Evolutionary conservation across 1,140 invertebrate species (phyloP).

Genomic region (Chlorops oryzae): DNA sequence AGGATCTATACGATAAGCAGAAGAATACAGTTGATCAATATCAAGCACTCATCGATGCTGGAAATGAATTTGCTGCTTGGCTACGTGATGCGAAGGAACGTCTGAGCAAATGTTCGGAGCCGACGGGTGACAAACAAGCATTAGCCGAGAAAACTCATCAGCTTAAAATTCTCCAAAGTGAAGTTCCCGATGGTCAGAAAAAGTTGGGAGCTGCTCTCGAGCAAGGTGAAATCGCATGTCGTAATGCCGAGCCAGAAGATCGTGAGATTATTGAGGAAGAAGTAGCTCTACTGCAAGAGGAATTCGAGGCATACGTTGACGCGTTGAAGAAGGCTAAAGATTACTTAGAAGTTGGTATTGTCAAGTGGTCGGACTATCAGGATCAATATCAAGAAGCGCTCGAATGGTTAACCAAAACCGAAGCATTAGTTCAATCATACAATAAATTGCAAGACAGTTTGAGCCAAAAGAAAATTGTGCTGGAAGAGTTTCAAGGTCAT

Average conservation of each 20-base stretch:
- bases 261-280: conserved; percentile 88
- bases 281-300: conserved; percentile 79
- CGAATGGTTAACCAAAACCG: conserved; percentile 83
- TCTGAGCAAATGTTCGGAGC: conserved; percentile 87
- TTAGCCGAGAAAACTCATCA: conserved; percentile 78
- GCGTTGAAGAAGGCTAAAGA: conserved; percentile 72
- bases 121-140: conserved; percentile 88
- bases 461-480: conserved; percentile 79
- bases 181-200: conserved; percentile 70
- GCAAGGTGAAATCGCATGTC: conserved; percentile 75
- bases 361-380: conserved; percentile 93
- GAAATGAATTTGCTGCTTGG: conserved; percentile 88
- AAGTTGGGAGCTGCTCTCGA: conserved; percentile 77
- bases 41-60: conserved; percentile 83
- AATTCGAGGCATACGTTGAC: conserved; percentile 75
- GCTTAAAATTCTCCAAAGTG: conserved; percentile 74
- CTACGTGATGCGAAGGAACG: conserved; percentile 81
- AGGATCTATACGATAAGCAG: conserved; percentile 83
- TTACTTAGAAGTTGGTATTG: conserved; percentile 80
- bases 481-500: conserved; percentile 86
- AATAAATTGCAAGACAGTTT: conserved; percentile 84
- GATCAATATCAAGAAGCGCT: conserved; percentile 85
- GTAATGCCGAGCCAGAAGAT: conserved; percentile 76
- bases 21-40: conserved; percentile 85
- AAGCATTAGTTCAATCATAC: conserved; percentile 79